Conservation (phyloP, 2,888 invertebrate genomes). For the Cylindroiulus punctatus region DNA sequence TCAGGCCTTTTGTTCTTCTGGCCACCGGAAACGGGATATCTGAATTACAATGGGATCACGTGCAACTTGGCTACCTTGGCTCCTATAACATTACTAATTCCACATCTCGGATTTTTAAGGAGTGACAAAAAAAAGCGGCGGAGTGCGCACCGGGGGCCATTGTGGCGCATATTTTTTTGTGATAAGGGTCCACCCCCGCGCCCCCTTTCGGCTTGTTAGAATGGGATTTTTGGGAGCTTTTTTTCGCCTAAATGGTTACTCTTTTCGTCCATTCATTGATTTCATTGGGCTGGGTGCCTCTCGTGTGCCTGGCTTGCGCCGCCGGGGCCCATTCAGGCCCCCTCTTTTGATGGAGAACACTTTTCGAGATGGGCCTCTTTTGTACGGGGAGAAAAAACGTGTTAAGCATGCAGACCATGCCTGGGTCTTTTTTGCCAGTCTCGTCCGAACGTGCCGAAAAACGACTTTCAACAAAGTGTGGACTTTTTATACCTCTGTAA, state of each 20-base stretch:
- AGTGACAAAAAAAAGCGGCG: too few relatives aligned
- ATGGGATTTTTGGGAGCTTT: neutral
- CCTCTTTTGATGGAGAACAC: neutral
- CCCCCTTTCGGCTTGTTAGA: neutral
- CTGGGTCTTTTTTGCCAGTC: neutral
- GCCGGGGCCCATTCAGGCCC: conserved; percentile 36
- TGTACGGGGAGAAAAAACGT: neutral
- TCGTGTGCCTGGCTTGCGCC: conserved; percentile 25
- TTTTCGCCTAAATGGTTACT: neutral
- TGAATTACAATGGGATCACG: conserved; percentile 34
- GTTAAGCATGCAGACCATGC: conserved; percentile 31
- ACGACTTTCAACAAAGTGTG: too few relatives aligned
- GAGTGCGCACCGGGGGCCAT: neutral
- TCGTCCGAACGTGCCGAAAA: neutral
- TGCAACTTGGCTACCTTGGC: conserved; percentile 24
- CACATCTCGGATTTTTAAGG: neutral
- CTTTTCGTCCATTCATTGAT: neutral
- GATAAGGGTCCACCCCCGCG: neutral
- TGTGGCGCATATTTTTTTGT: neutral
- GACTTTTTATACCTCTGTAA: too few relatives aligned
- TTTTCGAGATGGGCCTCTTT: conserved; percentile 6
- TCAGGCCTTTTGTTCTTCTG: conserved; percentile 29
- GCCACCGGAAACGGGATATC: conserved; percentile 38
- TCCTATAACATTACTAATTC: neutral
- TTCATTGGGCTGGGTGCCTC: conserved; percentile 3